These are phyloP conservation scores for Drosophila pseudoananassae DNA, from an alignment of 1,140 invertebrate genomes.

Conservation along the genomic window DNA sequence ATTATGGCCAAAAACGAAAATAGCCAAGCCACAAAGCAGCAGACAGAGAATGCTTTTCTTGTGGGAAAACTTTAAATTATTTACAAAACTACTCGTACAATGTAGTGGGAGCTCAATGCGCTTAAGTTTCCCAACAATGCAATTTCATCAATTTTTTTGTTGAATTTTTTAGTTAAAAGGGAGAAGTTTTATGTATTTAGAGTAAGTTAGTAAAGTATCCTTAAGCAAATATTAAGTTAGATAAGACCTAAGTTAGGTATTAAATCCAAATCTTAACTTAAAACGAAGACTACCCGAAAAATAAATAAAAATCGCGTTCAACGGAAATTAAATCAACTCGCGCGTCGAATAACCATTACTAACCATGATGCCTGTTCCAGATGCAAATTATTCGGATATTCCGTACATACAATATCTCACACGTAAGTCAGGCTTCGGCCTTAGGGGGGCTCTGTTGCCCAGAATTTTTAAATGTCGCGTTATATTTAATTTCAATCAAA, in stretches of 20 bases:
- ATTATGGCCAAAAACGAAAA: constrained; percentile 61
- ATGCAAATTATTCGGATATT: constrained; percentile 88
- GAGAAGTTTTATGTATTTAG: not conserved
- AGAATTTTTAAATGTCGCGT: constrained; percentile 15
- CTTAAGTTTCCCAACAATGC: not conserved
- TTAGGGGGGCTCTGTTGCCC: constrained; percentile 9
- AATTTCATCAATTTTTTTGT: constrained; percentile 28
- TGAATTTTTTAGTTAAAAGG: constrained; percentile 4
- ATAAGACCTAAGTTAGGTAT: not conserved
- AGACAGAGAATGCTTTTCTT: constrained; percentile 38
- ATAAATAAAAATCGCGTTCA: constrained; percentile 34
- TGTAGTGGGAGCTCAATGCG: constrained; percentile 18
- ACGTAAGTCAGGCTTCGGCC: constrained; percentile 85
- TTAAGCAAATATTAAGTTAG: not conserved
- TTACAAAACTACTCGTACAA: constrained; percentile 57
- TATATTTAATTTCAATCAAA: constrained; percentile 67
- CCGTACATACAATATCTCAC: constrained; percentile 88
- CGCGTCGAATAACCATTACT: constrained; percentile 26
- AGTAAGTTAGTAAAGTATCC: not conserved
- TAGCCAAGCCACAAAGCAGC: constrained; percentile 58
- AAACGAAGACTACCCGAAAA: not conserved
- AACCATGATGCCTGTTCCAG: constrained; percentile 84
- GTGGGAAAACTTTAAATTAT: constrained; percentile 69
- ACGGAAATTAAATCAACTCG: constrained; percentile 23
- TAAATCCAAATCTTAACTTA: not conserved